A percentile compares a stretch with the other conserved stretches of the same genome.
Conservation (phyloP, 2,113 vertebrate genomes). For the Microcebus tavaratra region DNA sequence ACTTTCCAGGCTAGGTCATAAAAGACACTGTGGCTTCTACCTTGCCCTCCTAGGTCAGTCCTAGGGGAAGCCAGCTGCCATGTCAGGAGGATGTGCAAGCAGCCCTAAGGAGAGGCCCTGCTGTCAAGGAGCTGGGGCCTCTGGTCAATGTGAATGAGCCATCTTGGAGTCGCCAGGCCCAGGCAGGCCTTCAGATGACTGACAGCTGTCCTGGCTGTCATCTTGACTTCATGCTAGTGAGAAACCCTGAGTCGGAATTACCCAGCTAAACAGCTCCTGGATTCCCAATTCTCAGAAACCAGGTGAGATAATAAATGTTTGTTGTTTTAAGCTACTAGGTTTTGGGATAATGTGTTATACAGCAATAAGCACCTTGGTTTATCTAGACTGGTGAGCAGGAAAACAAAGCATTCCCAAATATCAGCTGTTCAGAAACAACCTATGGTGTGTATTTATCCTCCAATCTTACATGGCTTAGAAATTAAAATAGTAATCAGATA, state of each 20-base stretch:
- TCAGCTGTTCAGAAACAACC: not conserved
- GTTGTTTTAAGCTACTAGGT: not conserved
- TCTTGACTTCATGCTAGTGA: not conserved
- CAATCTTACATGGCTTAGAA: not conserved
- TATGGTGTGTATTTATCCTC: not conserved
- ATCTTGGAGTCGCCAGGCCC: not conserved
- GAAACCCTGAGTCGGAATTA: not conserved
- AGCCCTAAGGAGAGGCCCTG: not conserved
- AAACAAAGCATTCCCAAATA: not conserved
- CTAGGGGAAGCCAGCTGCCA: not conserved
- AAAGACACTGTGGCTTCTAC: not conserved
- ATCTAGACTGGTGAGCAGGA: not conserved
- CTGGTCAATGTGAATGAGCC: too few species aligned
- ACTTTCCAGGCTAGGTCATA: not conserved
- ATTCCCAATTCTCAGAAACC: not conserved
- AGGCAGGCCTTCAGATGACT: not conserved
- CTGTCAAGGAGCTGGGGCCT: not conserved
- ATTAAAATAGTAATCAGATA: not conserved
- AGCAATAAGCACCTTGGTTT: not conserved
- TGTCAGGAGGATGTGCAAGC: not conserved
- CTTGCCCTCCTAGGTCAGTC: not conserved
- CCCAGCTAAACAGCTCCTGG: not conserved
- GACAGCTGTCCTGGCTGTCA: not conserved
- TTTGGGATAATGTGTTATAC: not conserved
- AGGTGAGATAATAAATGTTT: not conserved